Conservation (phyloP, 2,113 vertebrate species). For the Trichechus manatus region DNA sequence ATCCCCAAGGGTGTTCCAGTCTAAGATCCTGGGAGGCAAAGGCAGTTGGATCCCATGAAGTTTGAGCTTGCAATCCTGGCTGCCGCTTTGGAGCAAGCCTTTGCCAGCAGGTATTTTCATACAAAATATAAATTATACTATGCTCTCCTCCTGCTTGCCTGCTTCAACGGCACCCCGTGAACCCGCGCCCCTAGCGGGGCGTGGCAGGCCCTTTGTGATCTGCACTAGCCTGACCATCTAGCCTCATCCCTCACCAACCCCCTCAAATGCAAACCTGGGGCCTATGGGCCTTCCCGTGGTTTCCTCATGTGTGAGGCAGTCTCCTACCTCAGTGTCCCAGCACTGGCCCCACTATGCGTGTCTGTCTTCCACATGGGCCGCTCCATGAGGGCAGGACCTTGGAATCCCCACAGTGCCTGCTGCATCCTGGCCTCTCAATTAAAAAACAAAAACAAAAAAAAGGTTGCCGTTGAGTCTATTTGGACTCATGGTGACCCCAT, state of each 20-base stretch:
- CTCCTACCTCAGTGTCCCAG: background rate
- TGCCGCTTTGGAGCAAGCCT: background rate
- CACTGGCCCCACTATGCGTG: background rate
- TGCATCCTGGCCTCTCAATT: background rate
- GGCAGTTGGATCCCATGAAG: background rate
- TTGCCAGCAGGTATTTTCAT: background rate
- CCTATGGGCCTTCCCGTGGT: background rate
- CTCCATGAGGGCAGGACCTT: background rate
- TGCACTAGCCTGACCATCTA: background rate
- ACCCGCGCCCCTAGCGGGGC: background rate
- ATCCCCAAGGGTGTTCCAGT: background rate
- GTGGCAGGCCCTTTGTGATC: background rate
- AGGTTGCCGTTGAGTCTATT: no score
- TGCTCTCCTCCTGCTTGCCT: background rate
- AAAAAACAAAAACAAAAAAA: background rate
- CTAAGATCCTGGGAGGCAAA: background rate
- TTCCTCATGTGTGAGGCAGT: background rate
- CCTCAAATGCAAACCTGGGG: background rate
- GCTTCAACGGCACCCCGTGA: background rate
- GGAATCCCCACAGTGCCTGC: no score
- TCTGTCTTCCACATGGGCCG: background rate
- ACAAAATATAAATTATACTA: background rate
- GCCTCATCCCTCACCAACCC: background rate
- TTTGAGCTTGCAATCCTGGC: background rate
- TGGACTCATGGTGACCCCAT: no score